Evolutionary conservation across 1,140 invertebrate genomes (phyloP), one percentile per base, ranked within the genome.

Genomic region (Formica exsecta): DNA sequence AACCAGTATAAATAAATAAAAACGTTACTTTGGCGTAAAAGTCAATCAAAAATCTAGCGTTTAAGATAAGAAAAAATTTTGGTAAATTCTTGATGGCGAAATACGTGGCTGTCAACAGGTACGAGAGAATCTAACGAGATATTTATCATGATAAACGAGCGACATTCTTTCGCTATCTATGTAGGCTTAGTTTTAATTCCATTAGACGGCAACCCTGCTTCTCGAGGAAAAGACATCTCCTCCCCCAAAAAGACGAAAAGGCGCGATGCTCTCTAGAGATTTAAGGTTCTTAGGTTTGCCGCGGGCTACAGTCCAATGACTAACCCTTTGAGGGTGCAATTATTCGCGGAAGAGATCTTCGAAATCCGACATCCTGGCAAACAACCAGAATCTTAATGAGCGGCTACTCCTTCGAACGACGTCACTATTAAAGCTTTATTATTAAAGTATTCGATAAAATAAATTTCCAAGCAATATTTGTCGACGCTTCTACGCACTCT

Each of bases 121-220:
- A 87, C 68, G 68, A 75, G 68, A 84, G 68, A 48, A 86, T 76
- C 51, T 91, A 92, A 92, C 86, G 64, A 90, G 80, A 90, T 92
- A 93, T 92, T 93, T 92, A 90, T 87, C 84, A 85, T 92, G 92
- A 93, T 91, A 92, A 93, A 93, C 89, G 90, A 84, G 70, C 79
- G 86, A 84, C 62, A 80, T 76, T 48, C 44, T 89, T 85, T 87
- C 75, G 76, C 90, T 94, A 93, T 93, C 92, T 93, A 87, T 93
- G 86, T 90, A 90, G 90, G 90, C 93, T 93, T 94, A 93, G 91
- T 94, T 93, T 94, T 93, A 94, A 94, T 94, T 94, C 90, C 91
- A 94, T 94, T 92, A 94, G 90, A 89, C 91, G 83, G 48, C 87
- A 81, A 86, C 90, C 91, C 91, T 87, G 83, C 86, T 87, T 90